Evolutionary conservation across 2,113 vertebrate genomes (phyloP).

Genomic region (Mionectes macconnelli): DNA sequence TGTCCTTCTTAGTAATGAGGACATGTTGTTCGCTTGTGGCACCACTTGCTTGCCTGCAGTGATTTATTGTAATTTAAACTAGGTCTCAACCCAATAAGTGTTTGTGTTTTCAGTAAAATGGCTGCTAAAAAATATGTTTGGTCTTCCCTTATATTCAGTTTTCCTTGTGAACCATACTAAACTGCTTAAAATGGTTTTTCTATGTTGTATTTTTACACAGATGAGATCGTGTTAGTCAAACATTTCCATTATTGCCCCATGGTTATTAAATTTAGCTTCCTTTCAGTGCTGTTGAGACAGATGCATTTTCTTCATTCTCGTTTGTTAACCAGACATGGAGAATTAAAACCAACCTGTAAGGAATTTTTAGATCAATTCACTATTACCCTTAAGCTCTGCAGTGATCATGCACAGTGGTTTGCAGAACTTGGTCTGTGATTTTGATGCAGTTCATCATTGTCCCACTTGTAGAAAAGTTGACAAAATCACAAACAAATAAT

Average conservation of each 20-base stretch:
- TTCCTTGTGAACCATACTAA: neutral
- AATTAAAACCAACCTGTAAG: neutral
- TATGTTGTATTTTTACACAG: neutral
- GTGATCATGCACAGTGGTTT: neutral
- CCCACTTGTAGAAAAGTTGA: neutral
- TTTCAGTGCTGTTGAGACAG: neutral
- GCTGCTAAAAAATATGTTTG: neutral
- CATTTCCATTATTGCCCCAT: neutral
- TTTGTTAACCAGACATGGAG: neutral
- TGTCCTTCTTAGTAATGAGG: neutral
- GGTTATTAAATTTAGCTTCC: neutral
- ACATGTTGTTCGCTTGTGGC: neutral
- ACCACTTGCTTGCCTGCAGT: neutral
- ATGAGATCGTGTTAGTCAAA: neutral
- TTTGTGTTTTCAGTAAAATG: neutral
- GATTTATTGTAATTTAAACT: neutral
- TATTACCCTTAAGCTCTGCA: neutral
- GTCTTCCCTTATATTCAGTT: neutral
- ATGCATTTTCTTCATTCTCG: neutral
- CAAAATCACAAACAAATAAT: neutral
- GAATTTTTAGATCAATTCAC: neutral
- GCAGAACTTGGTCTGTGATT: neutral
- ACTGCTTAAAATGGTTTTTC: neutral
- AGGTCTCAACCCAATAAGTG: neutral
- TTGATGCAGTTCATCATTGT: neutral